A percentile compares a stretch with the other conserved stretches of the same genome.
Conservation (phyloP, 1,140 invertebrate genomes). For the Lanistes nyassanus region DNA sequence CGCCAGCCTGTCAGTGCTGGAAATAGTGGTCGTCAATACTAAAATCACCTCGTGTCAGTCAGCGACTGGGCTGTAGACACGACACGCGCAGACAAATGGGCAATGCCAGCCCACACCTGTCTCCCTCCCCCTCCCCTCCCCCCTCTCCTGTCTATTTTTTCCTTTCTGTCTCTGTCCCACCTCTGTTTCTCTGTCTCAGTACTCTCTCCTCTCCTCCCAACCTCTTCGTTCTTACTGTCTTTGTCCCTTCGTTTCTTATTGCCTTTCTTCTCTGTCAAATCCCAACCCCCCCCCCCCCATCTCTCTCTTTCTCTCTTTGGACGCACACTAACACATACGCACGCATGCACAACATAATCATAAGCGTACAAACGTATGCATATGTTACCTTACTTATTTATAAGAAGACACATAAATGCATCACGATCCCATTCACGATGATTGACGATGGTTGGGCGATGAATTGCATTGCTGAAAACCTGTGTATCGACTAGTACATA, state of each 20-base stretch:
- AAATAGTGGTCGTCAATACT: too few relatives aligned
- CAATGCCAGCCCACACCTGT: background rate
- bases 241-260: background rate
- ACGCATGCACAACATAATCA: background rate
- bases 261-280: background rate
- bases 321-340: background rate
- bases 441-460: too few relatives aligned
- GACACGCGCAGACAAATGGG: too few relatives aligned
- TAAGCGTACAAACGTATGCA: too few relatives aligned
- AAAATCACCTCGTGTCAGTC: too few relatives aligned
- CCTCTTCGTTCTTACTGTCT: background rate
- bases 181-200: conserved; percentile 22
- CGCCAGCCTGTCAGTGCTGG: too few relatives aligned
- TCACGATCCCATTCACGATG: too few relatives aligned
- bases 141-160: conserved; percentile 11
- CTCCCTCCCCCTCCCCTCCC: conserved; percentile 7
- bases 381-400: too few relatives aligned
- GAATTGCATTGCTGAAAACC: too few relatives aligned
- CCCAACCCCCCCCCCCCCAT: background rate
- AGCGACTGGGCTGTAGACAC: too few relatives aligned
- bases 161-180: conserved; percentile 16
- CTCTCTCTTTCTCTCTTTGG: background rate
- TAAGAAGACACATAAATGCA: background rate
- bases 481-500: too few relatives aligned
- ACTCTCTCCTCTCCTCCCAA: background rate